phyloP scores from a whole-genome alignment of 1,140 invertebrate species.

The Eubasilissa regina region DNA sequence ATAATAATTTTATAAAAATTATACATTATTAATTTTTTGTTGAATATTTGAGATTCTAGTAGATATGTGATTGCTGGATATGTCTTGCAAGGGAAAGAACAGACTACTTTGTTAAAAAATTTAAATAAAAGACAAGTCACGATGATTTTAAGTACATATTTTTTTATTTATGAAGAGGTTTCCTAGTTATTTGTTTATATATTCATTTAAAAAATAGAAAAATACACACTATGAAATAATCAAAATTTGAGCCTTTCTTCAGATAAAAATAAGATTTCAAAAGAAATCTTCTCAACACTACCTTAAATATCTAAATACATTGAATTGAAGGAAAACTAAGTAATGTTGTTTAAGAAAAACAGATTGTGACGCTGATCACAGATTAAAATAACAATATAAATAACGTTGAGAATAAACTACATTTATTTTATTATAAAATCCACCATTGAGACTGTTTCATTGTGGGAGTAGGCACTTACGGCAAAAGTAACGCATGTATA shows the following conservation, averaged over 20 bases:
- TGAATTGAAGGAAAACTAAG: slow-evolving; percentile 8
- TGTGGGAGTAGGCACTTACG: too few relatives aligned
- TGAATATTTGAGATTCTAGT: too few relatives aligned
- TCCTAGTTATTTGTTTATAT: background rate
- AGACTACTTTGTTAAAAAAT: too few relatives aligned
- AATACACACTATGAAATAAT: slow-evolving; percentile 40
- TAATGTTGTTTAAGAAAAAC: slow-evolving; percentile 30
- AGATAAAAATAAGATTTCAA: slow-evolving; percentile 40
- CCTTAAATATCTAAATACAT: slow-evolving; percentile 31
- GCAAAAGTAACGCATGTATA: too few relatives aligned
- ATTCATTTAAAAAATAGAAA: slow-evolving; percentile 20
- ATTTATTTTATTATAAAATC: slow-evolving; percentile 11
- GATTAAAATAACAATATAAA: slow-evolving; percentile 53
- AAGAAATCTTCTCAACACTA: background rate
- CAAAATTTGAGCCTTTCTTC: slow-evolving; percentile 58
- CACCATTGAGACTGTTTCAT: too few relatives aligned
- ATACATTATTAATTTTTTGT: too few relatives aligned
- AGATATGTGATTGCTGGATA: too few relatives aligned
- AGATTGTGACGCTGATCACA: slow-evolving; percentile 53
- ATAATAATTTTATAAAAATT: too few relatives aligned
- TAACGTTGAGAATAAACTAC: slow-evolving; percentile 49
- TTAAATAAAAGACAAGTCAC: too few relatives aligned
- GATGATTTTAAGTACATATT: background rate
- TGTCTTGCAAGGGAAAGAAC: too few relatives aligned
- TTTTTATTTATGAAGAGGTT: background rate